phyloP scores from a whole-genome alignment of 2,113 vertebrate genomes.

The Boulengeromyrus knoepffleri region DNA sequence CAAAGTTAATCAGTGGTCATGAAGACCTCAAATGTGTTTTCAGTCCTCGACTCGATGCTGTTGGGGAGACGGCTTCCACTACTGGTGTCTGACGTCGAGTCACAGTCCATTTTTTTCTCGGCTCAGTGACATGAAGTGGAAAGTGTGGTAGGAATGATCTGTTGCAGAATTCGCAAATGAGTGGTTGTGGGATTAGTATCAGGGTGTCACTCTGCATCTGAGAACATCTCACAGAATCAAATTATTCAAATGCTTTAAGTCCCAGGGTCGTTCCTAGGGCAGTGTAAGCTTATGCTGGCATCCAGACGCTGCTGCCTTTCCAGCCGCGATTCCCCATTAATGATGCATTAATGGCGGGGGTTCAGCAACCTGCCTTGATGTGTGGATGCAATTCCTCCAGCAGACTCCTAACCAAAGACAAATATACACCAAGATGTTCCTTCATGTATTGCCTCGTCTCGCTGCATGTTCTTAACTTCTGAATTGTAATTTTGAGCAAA shows the following conservation, averaged over 20 bases:
- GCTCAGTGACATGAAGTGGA: neutral
- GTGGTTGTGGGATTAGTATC: neutral
- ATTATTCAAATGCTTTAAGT: neutral
- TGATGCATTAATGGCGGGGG: neutral
- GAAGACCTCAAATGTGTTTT: neutral
- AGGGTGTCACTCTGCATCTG: neutral
- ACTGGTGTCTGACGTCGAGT: neutral
- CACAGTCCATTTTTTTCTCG: neutral
- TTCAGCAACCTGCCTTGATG: neutral
- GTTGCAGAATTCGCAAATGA: neutral
- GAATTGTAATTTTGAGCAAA: neutral
- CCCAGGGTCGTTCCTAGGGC: neutral
- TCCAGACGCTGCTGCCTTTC: neutral
- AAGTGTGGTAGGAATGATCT: neutral
- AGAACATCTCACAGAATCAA: neutral
- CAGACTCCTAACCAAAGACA: neutral
- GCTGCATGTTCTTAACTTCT: neutral
- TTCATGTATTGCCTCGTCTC: neutral
- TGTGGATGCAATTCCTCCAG: neutral
- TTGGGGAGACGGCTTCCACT: neutral
- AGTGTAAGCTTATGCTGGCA: neutral
- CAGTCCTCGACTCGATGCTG: neutral
- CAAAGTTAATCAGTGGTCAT: neutral
- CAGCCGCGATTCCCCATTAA: neutral
- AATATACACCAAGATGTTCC: neutral